These are phyloP conservation scores for Acrossocheilus wenchowensis DNA, from an alignment of 2,797 vertebrate species.

Conservation along the genomic window DNA sequence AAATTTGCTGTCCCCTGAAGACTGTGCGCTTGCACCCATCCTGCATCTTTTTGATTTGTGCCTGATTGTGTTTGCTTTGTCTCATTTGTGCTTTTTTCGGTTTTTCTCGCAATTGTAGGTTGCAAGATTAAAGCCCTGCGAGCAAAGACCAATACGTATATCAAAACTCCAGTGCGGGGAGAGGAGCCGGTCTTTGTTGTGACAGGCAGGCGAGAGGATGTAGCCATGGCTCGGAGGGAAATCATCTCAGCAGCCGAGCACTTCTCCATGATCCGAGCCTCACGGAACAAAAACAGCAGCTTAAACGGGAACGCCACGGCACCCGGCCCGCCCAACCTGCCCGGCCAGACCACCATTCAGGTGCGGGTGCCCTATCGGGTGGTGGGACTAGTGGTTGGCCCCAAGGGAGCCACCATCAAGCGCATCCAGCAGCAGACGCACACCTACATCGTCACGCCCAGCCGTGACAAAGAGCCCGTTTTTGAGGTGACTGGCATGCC, in stretches of 20 bases:
- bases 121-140: slow-evolving; percentile 98
- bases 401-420: slow-evolving; percentile 95
- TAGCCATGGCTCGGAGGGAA: slow-evolving; percentile 95
- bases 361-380: slow-evolving; percentile 96
- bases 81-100: slow-evolving; percentile 30
- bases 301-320: slow-evolving; percentile 81
- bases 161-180: slow-evolving; percentile 96
- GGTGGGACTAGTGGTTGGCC: slow-evolving; percentile 93
- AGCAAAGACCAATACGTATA: slow-evolving; percentile 98
- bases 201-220: slow-evolving; percentile 95
- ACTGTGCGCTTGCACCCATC: slow-evolving; percentile 46
- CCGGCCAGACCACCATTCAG: slow-evolving; percentile 96
- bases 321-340: slow-evolving; percentile 90
- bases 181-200: slow-evolving; percentile 98
- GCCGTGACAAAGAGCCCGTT: slow-evolving; percentile 94
- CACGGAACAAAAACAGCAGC: slow-evolving; percentile 91
- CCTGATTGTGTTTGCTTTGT: slow-evolving; percentile 52
- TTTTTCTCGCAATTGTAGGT: slow-evolving; percentile 75
- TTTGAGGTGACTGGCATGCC: slow-evolving; percentile 98
- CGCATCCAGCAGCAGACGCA: slow-evolving; percentile 97
- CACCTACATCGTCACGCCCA: slow-evolving; percentile 96
- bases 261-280: slow-evolving; percentile 96
- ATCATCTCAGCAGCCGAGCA: slow-evolving; percentile 97
- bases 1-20: slow-evolving; percentile 50
- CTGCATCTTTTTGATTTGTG: slow-evolving; percentile 11